Percentiles rank a stretch among this genome's conserved stretches.
Conservation (phyloP, 2,888 invertebrate species). For the Pollenia labialis region DNA sequence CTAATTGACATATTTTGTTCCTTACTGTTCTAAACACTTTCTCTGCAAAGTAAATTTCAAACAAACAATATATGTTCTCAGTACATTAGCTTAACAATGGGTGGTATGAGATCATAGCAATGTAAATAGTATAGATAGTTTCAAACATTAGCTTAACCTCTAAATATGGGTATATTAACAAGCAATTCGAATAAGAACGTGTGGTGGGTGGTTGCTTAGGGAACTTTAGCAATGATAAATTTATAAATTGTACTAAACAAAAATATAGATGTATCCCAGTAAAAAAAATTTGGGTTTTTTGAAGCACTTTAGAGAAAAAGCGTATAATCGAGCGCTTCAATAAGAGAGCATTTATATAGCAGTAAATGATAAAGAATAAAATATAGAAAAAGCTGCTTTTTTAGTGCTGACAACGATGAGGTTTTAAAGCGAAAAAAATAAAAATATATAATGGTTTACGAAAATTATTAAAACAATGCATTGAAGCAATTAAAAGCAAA, state of each 20-base stretch:
- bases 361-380: too few species aligned
- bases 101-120: conserved; percentile 10
- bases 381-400: too few species aligned
- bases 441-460: too few species aligned
- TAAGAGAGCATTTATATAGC: too few species aligned
- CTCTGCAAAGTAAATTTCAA: conserved; percentile 20
- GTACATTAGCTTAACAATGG: conserved; percentile 62
- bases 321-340: too few species aligned
- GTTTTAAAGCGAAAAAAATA: too few species aligned
- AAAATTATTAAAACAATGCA: too few species aligned
- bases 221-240: not conserved
- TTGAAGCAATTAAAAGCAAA: too few species aligned
- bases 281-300: too few species aligned
- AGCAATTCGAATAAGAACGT: conserved; percentile 26
- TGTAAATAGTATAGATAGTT: conserved; percentile 7
- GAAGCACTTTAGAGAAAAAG: too few species aligned
- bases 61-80: conserved; percentile 50
- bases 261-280: too few species aligned
- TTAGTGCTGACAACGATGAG: too few species aligned
- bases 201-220: not conserved
- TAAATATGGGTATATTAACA: conserved; percentile 55
- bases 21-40: not conserved
- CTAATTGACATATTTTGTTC: not conserved
- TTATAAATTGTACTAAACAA: not conserved
- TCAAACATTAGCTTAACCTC: conserved; percentile 62